Evolutionary conservation across 2,888 invertebrate species (phyloP).

Genomic region (Aspidapion aeneum): DNA sequence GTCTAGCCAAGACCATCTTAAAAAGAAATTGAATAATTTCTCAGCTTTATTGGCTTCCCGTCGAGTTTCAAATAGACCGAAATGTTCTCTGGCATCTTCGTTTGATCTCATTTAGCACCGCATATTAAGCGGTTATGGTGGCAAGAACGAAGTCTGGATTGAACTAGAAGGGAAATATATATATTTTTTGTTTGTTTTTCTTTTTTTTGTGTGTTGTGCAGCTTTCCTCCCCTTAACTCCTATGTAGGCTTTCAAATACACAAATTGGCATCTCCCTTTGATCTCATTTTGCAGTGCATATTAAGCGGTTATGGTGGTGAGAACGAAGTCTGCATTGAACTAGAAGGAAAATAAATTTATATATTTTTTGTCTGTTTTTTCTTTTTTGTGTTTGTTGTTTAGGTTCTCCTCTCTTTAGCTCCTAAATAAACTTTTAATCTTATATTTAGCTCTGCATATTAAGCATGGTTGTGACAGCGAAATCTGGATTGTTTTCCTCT

Average conservation of each 20-base stretch:
- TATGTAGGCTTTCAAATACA: not conserved
- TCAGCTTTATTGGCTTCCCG: not conserved
- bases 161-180: too few relatives aligned
- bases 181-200: too few relatives aligned
- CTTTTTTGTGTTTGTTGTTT: too few relatives aligned
- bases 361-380: too few relatives aligned
- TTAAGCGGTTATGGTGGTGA: not conserved
- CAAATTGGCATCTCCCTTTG: not conserved
- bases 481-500: too few relatives aligned
- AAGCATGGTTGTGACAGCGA: too few relatives aligned
- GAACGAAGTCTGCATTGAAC: too few relatives aligned
- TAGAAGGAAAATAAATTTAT: too few relatives aligned
- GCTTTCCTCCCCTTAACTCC: too few relatives aligned
- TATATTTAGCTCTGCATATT: not conserved
- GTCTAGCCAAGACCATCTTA: not conserved
- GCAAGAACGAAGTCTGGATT: too few relatives aligned
- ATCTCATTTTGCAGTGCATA: not conserved
- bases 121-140: not conserved
- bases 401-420: too few relatives aligned
- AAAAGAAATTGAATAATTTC: not conserved
- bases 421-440: not conserved
- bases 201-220: too few relatives aligned
- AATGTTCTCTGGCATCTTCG: not conserved
- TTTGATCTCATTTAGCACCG: not conserved
- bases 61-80: not conserved